Conservation (phyloP, 2,888 invertebrate genomes). For the Dorcus hopei region DNA sequence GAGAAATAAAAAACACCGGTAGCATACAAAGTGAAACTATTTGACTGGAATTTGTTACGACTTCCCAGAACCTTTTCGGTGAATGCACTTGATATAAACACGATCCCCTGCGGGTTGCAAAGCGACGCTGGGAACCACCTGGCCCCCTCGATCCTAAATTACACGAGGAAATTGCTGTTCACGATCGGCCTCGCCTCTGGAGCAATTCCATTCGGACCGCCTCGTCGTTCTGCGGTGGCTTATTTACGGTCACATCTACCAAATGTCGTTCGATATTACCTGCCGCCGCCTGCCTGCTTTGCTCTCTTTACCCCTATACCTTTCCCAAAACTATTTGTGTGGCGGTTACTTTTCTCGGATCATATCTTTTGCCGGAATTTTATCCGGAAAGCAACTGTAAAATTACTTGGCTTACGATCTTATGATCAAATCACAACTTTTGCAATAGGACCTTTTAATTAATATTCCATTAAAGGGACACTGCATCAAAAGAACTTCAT, state of each 20-base stretch:
- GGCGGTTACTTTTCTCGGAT: no score
- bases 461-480: no score
- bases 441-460: no score
- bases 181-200: conserved; percentile 36
- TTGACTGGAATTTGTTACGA: conserved; percentile 38
- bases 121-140: conserved; percentile 28
- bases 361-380: no score
- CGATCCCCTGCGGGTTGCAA: conserved; percentile 35
- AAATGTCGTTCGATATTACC: conserved; percentile 38
- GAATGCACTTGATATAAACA: conserved; percentile 42
- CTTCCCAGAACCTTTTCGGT: conserved; percentile 37
- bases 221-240: conserved; percentile 36
- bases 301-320: not conserved
- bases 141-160: conserved; percentile 37
- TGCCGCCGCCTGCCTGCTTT: conserved; percentile 5
- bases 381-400: no score
- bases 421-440: no score
- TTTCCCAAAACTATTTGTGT: not conserved
- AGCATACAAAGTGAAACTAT: conserved; percentile 22
- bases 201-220: conserved; percentile 39
- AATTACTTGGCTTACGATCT: no score
- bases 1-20: not conserved
- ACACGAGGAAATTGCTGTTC: conserved; percentile 43
- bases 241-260: conserved; percentile 42
- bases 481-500: no score